These are phyloP conservation scores for Neopipo cinnamomea DNA, from an alignment of 2,113 vertebrate species.

Conservation along the genomic window DNA sequence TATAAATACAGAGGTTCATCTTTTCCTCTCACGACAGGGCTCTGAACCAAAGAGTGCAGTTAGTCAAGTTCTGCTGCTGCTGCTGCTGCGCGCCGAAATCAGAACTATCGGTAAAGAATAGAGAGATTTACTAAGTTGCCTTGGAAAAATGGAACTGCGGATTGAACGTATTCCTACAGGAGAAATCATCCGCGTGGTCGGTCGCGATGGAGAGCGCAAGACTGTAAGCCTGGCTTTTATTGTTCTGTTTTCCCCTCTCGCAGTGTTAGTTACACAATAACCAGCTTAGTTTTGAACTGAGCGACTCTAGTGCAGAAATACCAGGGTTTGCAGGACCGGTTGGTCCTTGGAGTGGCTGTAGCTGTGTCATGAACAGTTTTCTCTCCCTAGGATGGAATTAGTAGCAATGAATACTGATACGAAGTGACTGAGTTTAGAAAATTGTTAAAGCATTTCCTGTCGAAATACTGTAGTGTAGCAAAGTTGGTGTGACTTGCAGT, in stretches of 20 bases:
- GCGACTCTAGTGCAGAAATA: background rate
- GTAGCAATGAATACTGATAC: background rate
- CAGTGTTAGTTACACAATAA: background rate
- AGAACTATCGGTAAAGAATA: background rate
- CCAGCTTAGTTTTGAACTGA: background rate
- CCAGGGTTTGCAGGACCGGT: background rate
- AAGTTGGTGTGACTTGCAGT: background rate
- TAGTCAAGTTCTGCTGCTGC: background rate
- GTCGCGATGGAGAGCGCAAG: constrained; percentile 60
- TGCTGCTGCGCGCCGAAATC: background rate
- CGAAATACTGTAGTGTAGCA: background rate
- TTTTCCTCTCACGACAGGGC: constrained; percentile 49
- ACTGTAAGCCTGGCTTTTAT: constrained; percentile 61
- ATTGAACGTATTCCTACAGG: constrained; percentile 74
- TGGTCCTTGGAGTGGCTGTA: background rate
- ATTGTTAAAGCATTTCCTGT: background rate
- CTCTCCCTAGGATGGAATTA: background rate
- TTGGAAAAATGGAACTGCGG: constrained; percentile 68
- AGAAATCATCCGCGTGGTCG: constrained; percentile 74
- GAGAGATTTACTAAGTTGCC: background rate
- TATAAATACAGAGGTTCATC: constrained; percentile 62
- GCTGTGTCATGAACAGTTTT: background rate
- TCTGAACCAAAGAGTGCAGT: background rate
- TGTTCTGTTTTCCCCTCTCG: background rate
- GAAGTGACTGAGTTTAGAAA: background rate